These are phyloP conservation scores for Leiothrix lutea DNA, from an alignment of 2,113 vertebrate genomes.

Conservation along the genomic window DNA sequence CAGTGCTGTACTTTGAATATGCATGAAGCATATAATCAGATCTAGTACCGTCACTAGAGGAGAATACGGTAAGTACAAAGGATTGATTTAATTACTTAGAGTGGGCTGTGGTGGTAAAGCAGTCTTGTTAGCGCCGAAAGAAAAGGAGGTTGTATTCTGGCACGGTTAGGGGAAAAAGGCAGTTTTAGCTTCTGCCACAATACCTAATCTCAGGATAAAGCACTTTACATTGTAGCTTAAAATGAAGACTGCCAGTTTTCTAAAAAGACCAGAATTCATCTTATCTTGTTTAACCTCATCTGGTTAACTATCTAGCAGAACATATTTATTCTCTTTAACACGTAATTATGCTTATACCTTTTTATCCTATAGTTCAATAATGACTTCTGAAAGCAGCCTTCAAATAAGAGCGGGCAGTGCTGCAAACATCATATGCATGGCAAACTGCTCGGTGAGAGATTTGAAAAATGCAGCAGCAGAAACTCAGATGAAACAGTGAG, in stretches of 20 bases:
- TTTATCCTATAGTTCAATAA: conserved; percentile 42
- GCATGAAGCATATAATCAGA: conserved; percentile 97
- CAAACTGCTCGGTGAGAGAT: neutral
- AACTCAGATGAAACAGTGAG: neutral
- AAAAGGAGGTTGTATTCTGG: conserved; percentile 87
- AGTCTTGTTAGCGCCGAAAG: conserved; percentile 88
- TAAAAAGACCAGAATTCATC: conserved; percentile 79
- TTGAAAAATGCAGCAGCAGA: conserved; percentile 14
- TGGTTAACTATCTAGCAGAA: conserved; percentile 75
- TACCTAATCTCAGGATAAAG: conserved; percentile 90
- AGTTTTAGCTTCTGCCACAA: conserved; percentile 91
- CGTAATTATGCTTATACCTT: conserved; percentile 57
- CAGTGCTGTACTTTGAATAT: conserved; percentile 93
- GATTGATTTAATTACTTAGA: conserved; percentile 99
- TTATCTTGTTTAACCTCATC: conserved; percentile 82
- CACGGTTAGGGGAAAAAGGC: conserved; percentile 81
- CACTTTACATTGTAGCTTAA: conserved; percentile 83
- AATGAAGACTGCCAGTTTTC: conserved; percentile 81
- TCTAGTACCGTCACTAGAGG: conserved; percentile 86
- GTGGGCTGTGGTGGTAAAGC: conserved; percentile 87
- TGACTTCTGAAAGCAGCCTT: conserved; percentile 46
- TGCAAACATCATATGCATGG: conserved; percentile 9
- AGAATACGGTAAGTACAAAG: conserved; percentile 92
- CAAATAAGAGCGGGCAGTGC: neutral
- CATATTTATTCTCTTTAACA: conserved; percentile 59